A percentile compares a stretch with the other conserved stretches of the same genome.
Evolutionary conservation across 2,888 invertebrate genomes (phyloP).

Genomic region (Ceratothoa steindachneri): DNA sequence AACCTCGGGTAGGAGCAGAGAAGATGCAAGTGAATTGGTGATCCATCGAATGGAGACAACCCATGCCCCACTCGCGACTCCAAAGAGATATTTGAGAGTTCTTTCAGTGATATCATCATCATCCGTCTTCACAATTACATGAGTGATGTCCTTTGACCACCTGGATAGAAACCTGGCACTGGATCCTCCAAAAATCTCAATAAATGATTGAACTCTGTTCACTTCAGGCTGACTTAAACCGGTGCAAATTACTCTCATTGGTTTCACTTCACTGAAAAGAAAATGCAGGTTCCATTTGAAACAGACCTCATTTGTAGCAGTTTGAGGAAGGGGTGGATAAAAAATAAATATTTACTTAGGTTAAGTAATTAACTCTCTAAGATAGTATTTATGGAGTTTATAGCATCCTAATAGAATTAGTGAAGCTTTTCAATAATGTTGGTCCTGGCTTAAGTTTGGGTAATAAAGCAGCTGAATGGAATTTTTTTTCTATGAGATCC

Average conservation of each 20-base stretch:
- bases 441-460: too few relatives aligned
- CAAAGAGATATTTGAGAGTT: conserved; percentile 47
- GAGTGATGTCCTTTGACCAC: conserved; percentile 31
- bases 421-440: too few relatives aligned
- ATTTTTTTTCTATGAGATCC: too few relatives aligned
- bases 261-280: neutral
- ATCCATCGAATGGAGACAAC: conserved; percentile 39
- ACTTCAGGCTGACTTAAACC: conserved; percentile 23
- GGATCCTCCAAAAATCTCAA: conserved; percentile 3
- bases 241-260: conserved; percentile 25
- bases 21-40: conserved; percentile 14
- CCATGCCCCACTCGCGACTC: conserved; percentile 45
- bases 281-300: too few relatives aligned
- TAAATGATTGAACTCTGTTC: conserved; percentile 12
- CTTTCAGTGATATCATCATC: conserved; percentile 37
- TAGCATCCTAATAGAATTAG: too few relatives aligned
- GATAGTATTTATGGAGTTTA: too few relatives aligned
- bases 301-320: too few relatives aligned
- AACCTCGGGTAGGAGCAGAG: conserved; percentile 25
- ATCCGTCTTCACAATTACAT: conserved; percentile 45
- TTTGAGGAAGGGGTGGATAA: too few relatives aligned
- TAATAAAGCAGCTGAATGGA: too few relatives aligned
- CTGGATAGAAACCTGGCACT: conserved; percentile 19
- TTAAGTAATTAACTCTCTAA: too few relatives aligned
- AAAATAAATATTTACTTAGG: too few relatives aligned